Evolutionary conservation across 2,113 vertebrate genomes (phyloP), one percentile per base, ranked within the genome.

Genomic region (Phoenicopterus ruber): DNA sequence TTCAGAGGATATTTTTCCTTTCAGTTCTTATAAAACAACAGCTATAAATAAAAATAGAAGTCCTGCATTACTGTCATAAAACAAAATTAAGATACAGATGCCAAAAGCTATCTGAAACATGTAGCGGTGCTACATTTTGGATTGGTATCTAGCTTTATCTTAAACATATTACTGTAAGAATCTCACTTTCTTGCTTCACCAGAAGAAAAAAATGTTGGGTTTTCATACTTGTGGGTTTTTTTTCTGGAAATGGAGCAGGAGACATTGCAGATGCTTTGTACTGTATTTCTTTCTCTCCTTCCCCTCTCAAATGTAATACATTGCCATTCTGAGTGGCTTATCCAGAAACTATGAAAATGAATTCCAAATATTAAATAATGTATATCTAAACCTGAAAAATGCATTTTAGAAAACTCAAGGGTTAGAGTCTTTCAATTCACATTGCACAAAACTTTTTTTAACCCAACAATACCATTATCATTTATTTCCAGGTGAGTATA

Each of bases 321-420:
- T 87, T 94, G 36, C 36, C 14, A 59, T 89, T 95, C 42, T 52
- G 57, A 94, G 88, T 46, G 65, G 16, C 44, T 95, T 92, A 74
- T 83, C 36, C 82, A 84, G 66, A 80, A 94, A 69, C n/a, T 44
- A 34, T 31, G 44, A 72, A 93, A 88, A 94, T 87, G 18, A 94
- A 79, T 87, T 90, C 63, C 72, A 54, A 91, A 91, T 92, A 91
- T 89, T 96, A 90, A 94, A 90, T 89, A 90, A 93, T 81, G 32
- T 49, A 81, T 81, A 86, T 52, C 44, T 84, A 92, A 96, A 96
- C 52, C 42, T 93, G 81, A 54, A 92, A 96, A 96, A 82, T 70
- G 15, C n/a, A 83, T 90, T 96, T 94, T 44, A 88, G 38, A 93
- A 89, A 82, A 93, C 42, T 49, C 49, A 50, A 47, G 42, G 11